A percentile compares a stretch with the other conserved stretches of the same genome.
phyloP scores from a whole-genome alignment of 2,888 invertebrate species.

The Stenichneumon culpator region DNA sequence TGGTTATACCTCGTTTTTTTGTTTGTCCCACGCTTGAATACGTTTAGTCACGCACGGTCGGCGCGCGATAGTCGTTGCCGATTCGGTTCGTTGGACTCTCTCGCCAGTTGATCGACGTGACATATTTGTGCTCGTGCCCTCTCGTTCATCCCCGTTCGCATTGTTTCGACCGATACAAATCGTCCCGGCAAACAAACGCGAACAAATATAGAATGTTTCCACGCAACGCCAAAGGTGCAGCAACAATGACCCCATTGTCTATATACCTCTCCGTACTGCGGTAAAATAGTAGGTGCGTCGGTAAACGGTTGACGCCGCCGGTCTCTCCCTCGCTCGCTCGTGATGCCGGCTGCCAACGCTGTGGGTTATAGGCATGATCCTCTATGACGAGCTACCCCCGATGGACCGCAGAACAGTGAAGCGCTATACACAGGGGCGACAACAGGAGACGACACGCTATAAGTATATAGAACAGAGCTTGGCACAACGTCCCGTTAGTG shows the following conservation, averaged over 20 bases:
- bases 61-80: slow-evolving; percentile 39
- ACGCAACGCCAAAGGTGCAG: background rate
- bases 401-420: slow-evolving; percentile 52
- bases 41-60: slow-evolving; percentile 38
- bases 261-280: background rate
- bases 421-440: slow-evolving; percentile 42
- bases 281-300: slow-evolving; percentile 41
- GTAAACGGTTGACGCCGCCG: slow-evolving; percentile 33
- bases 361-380: slow-evolving; percentile 11
- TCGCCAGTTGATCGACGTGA: slow-evolving; percentile 43
- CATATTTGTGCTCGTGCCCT: slow-evolving; percentile 43
- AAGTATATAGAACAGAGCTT: background rate
- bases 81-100: slow-evolving; percentile 50
- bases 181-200: slow-evolving; percentile 45
- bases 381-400: slow-evolving; percentile 50
- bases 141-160: slow-evolving; percentile 8
- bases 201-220: slow-evolving; percentile 15
- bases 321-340: background rate
- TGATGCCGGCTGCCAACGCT: background rate
- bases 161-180: slow-evolving; percentile 45
- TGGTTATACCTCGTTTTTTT: background rate
- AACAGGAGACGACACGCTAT: slow-evolving; percentile 36
- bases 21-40: background rate
- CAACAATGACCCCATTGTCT: slow-evolving; percentile 16
- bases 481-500: slow-evolving; percentile 37